A percentile compares a stretch with the other conserved stretches of the same genome.
Evolutionary conservation across 2,113 vertebrate genomes (phyloP).

Genomic region (Aegotheles bennettii): DNA sequence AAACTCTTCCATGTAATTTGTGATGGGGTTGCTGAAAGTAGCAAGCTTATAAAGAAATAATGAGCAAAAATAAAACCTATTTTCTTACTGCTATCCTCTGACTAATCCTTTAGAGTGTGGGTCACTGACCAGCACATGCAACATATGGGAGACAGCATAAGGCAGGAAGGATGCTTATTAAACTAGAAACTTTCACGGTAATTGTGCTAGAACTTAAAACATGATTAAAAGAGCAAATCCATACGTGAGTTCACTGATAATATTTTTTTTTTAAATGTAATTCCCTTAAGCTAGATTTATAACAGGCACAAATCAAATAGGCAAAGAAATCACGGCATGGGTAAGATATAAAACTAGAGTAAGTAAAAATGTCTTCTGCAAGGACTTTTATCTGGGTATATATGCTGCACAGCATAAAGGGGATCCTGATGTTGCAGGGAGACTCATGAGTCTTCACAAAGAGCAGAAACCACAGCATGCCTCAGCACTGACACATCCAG

Average conservation of each 20-base stretch:
- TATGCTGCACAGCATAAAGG: not conserved
- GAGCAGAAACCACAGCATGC: not conserved
- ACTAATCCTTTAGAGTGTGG: slow-evolving; percentile 7
- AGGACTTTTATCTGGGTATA: not conserved
- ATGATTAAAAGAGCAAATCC: not conserved
- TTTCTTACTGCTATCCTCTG: not conserved
- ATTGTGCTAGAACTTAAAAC: not conserved
- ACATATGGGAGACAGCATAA: not conserved
- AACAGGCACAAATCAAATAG: not conserved
- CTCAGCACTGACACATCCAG: not conserved
- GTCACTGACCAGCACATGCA: not conserved
- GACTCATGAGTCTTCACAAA: not conserved
- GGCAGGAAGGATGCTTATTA: not conserved
- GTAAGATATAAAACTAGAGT: not conserved
- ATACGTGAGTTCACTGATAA: not conserved
- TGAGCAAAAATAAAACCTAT: slow-evolving; percentile 5
- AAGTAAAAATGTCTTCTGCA: not conserved
- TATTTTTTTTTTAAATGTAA: not conserved
- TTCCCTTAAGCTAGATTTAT: not conserved
- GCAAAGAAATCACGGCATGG: not conserved
- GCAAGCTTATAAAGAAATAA: not conserved
- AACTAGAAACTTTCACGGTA: not conserved
- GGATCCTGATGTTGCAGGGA: not conserved
- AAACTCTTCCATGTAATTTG: not conserved
- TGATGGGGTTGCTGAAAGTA: not conserved